Conservation (phyloP, 2,888 invertebrate genomes). For the Noctua fimbriata region DNA sequence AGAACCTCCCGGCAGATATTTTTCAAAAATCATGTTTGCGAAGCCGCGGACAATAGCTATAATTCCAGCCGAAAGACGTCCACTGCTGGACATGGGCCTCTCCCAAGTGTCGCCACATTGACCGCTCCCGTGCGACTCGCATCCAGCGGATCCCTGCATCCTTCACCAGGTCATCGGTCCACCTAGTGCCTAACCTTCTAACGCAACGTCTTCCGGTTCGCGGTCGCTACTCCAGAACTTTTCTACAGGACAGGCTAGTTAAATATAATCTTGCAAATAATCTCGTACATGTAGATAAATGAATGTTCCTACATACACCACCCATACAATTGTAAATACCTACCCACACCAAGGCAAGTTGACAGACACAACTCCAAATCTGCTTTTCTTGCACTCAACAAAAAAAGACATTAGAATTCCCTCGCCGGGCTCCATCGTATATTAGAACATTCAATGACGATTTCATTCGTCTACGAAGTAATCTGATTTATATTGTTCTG, state of each 20-base stretch:
- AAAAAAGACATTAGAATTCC: slow-evolving; percentile 64
- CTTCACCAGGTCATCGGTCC: too few relatives aligned
- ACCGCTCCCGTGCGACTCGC: too few relatives aligned
- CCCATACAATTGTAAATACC: neutral
- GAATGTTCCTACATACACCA: neutral
- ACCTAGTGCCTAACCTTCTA: too few relatives aligned
- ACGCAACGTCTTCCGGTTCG: too few relatives aligned
- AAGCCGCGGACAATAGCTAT: neutral
- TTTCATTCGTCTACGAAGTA: slow-evolving; percentile 43
- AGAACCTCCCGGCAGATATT: neutral
- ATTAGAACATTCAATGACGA: slow-evolving; percentile 37
- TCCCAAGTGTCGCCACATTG: too few relatives aligned
- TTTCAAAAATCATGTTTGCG: neutral
- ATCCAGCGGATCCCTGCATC: too few relatives aligned
- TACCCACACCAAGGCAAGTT: slow-evolving; percentile 19
- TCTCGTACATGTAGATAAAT: neutral
- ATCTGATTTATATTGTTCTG: slow-evolving; percentile 48
- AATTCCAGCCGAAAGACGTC: too few relatives aligned
- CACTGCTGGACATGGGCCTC: too few relatives aligned
- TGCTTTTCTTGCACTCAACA: slow-evolving; percentile 44
- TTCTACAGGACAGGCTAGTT: too few relatives aligned
- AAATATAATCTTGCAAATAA: neutral
- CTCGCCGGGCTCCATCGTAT: slow-evolving; percentile 15
- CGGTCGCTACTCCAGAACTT: too few relatives aligned
- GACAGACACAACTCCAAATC: slow-evolving; percentile 50